Percentiles rank a stretch among this genome's conserved stretches.
These are phyloP conservation scores for Graptemys geographica DNA, from an alignment of 2,797 vertebrate species.

Conservation along the genomic window DNA sequence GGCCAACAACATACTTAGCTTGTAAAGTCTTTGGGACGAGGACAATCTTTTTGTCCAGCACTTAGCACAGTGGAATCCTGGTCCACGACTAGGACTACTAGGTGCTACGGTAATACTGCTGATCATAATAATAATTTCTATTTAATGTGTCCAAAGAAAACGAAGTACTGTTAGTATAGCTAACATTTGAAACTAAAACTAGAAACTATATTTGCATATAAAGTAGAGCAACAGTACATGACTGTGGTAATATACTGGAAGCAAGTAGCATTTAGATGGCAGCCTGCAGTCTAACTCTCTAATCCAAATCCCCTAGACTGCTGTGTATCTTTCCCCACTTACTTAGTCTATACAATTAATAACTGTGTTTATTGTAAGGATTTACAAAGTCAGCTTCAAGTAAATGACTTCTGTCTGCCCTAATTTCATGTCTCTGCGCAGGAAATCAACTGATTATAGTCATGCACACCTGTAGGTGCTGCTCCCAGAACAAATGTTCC, in stretches of 20 bases:
- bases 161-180: neutral
- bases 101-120: neutral
- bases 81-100: neutral
- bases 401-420: neutral
- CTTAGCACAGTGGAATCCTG: neutral
- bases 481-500: constrained; percentile 9
- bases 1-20: neutral
- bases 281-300: neutral
- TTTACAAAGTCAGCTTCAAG: constrained; percentile 27
- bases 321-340: constrained; percentile 18
- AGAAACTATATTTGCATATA: constrained; percentile 1
- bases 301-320: constrained; percentile 3
- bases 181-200: neutral
- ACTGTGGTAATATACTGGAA: constrained; percentile 7
- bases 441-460: constrained; percentile 13
- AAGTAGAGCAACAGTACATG: neutral
- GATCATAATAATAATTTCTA: neutral
- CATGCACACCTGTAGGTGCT: neutral
- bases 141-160: neutral
- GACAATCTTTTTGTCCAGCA: neutral
- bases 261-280: neutral
- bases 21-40: neutral
- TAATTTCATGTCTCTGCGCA: constrained; percentile 35
- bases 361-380: constrained; percentile 18
- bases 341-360: constrained; percentile 5